A percentile compares a stretch with the other conserved stretches of the same genome.
Evolutionary conservation across 2,888 invertebrate genomes (phyloP).

Genomic region (Eledona agricola): DNA sequence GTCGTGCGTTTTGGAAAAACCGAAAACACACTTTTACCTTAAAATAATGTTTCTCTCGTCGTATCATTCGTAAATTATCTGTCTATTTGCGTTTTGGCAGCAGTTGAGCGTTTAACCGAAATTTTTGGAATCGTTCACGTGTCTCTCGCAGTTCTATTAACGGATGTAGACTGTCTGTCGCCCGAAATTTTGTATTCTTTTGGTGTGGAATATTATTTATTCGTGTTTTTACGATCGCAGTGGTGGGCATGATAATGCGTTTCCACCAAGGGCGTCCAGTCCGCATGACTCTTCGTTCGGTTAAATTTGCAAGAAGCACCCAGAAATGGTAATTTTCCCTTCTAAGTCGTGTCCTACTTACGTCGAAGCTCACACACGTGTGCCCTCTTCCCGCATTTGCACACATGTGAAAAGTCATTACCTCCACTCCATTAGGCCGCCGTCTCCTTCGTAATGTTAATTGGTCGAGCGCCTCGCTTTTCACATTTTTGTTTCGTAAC

Average conservation of each 20-base stretch:
- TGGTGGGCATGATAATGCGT: constrained; percentile 3
- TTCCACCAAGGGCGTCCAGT: constrained; percentile 1
- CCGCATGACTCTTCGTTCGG: too few relatives aligned
- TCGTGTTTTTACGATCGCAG: constrained; percentile 1
- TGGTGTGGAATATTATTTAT: neutral
- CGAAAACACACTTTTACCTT: too few relatives aligned
- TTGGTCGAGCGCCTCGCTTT: constrained; percentile 21
- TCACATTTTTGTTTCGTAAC: constrained; percentile 32
- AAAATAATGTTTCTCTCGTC: too few relatives aligned
- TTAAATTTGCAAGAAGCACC: constrained; percentile 7
- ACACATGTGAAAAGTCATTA: constrained; percentile 7
- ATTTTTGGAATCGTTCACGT: constrained; percentile 5
- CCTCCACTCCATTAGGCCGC: constrained; percentile 15
- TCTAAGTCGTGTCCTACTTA: constrained; percentile 18
- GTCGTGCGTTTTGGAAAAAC: too few relatives aligned
- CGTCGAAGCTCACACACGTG: constrained; percentile 16
- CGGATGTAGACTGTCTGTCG: constrained; percentile 28
- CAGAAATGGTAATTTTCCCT: too few relatives aligned
- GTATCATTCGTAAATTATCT: constrained; percentile 27
- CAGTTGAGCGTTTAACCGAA: constrained; percentile 3
- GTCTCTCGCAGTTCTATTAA: constrained; percentile 1
- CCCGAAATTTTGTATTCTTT: constrained; percentile 7
- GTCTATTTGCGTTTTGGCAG: constrained; percentile 17
- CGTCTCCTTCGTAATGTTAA: constrained; percentile 19
- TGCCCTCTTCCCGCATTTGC: constrained; percentile 16